Percentiles rank a stretch among this genome's conserved stretches.
Evolutionary conservation across 2,113 vertebrate species (phyloP).

Genomic region (Sterrhoptilus dennistouni): DNA sequence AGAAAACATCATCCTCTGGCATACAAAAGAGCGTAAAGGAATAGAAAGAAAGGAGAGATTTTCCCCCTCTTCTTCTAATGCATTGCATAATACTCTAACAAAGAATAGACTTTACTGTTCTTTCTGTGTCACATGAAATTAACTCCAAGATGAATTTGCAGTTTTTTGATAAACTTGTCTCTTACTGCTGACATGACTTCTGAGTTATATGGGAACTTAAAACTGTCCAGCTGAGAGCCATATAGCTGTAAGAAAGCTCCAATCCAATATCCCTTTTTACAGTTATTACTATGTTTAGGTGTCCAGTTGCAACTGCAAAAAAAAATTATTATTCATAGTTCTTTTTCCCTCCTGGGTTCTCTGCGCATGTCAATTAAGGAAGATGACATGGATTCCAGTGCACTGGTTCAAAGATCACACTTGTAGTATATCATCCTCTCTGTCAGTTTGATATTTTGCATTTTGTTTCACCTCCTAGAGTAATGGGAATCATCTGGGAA

Average conservation of each 20-base stretch:
- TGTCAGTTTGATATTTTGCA: constrained; percentile 12
- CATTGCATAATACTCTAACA: neutral
- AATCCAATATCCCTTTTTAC: neutral
- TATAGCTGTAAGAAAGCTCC: neutral
- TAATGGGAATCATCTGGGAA: neutral
- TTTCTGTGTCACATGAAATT: neutral
- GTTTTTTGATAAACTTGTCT: neutral
- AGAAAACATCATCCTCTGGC: neutral
- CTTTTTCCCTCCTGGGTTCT: neutral
- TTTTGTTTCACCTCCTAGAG: constrained; percentile 20
- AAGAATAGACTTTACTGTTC: neutral
- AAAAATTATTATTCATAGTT: neutral
- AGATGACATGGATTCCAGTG: neutral
- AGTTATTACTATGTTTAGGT: neutral
- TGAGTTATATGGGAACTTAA: neutral
- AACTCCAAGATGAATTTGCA: neutral
- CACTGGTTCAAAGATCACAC: neutral
- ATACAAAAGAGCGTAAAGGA: neutral
- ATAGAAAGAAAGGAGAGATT: neutral
- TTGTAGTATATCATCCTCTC: constrained; percentile 5
- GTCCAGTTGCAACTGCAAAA: neutral
- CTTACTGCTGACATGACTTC: neutral
- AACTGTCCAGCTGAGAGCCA: neutral
- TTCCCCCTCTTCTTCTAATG: neutral
- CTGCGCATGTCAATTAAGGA: neutral